Evolutionary conservation across 2,113 vertebrate species (phyloP), one percentile per base, ranked within the genome.

Genomic region (Columba janthina): DNA sequence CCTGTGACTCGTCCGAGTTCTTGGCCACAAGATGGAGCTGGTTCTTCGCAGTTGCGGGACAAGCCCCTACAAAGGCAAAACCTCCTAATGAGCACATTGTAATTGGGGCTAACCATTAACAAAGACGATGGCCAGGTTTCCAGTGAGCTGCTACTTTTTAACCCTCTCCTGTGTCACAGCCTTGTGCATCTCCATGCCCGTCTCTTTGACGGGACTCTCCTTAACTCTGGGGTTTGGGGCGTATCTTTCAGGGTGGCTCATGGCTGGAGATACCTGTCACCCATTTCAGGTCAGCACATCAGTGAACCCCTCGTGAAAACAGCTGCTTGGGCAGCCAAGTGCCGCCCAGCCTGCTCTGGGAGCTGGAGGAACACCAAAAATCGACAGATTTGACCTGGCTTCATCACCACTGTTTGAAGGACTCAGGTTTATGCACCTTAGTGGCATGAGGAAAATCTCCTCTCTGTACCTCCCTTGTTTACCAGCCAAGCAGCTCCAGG

Each of bases 1-100:
- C 4, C 56, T 5, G 54, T 2, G 29, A 6, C 20, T 12, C 15
- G 29, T 32, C 42, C 12, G 38, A 38, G 46, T 8, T 74, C 38
- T 65, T 61, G 83, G 69, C 96, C 96, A 72, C 94, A 10, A 96
- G 96, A 29, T 96, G 96, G 96, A 65, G 96, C 96, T 93, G 90
- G 50, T 69, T 84, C 79, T 90, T 90, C 14, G 65, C 85, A 70
- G 11, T 83, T 90, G 46, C 38, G 50, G 48, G 56, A 54, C 1
- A 20, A 70, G 48, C 46, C 67, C 3, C 44, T 2, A 0, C 6
- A 8, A 42, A 74, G 34, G 40, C 32, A 54, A 50, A 70, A 32
- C 7, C 24, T 61, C 58, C 9, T 2, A 15, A 42, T 3, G 73
- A 56, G n/a, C 40, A 3, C 10, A 2, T 28, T 92, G 44, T 34